These are phyloP conservation scores for Trichogramma dendrolimi DNA, from an alignment of 2,888 invertebrate genomes.

Conservation along the genomic window DNA sequence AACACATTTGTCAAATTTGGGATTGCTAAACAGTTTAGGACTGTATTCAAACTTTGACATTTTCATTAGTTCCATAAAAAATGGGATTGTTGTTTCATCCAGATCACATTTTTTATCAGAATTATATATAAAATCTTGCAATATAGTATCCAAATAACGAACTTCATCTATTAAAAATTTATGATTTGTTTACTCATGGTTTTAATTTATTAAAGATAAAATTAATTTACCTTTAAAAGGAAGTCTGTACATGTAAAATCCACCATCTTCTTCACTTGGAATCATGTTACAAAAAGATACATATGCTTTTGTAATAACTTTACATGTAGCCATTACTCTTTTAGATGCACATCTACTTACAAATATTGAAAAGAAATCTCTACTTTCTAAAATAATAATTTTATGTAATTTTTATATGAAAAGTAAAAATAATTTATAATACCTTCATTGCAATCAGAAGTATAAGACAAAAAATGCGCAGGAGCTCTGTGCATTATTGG, in stretches of 20 bases:
- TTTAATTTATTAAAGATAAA: neutral
- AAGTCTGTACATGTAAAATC: conserved; percentile 33
- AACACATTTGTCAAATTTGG: conserved; percentile 27
- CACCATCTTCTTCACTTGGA: conserved; percentile 31
- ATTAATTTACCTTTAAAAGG: conserved; percentile 28
- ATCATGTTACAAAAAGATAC: conserved; percentile 28
- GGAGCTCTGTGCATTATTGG: conserved; percentile 22
- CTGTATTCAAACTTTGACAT: conserved; percentile 15
- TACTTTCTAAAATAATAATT: conserved; percentile 27
- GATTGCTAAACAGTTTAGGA: conserved; percentile 28
- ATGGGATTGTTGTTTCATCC: conserved; percentile 21
- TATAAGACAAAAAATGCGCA: conserved; percentile 29
- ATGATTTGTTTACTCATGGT: neutral
- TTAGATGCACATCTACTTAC: conserved; percentile 26
- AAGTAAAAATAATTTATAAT: conserved; percentile 8
- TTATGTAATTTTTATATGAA: conserved; percentile 2
- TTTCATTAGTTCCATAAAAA: conserved; percentile 27
- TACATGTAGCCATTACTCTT: conserved; percentile 31
- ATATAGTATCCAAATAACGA: conserved; percentile 15
- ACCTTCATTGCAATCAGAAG: conserved; percentile 22
- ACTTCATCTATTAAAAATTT: conserved; percentile 26
- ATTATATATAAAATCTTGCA: conserved; percentile 10
- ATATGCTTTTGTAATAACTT: conserved; percentile 15
- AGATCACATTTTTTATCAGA: conserved; percentile 11
- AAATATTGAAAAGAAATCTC: conserved; percentile 28